These are phyloP conservation scores for Cepphus grylle DNA, from an alignment of 2,113 vertebrate genomes.

Conservation along the genomic window DNA sequence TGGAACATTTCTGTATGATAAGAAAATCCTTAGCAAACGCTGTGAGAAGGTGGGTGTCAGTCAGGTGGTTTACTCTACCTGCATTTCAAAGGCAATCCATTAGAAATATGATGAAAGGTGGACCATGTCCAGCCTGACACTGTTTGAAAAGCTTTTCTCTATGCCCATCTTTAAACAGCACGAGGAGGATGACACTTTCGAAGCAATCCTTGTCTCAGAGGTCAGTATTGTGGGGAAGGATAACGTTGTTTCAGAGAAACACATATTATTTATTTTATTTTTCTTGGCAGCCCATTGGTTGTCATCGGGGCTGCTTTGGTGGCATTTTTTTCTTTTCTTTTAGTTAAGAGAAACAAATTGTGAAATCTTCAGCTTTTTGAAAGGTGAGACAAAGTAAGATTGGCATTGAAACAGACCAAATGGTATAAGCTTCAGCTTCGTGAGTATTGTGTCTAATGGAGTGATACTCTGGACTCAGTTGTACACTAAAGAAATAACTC, in stretches of 20 bases:
- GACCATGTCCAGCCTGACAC: neutral
- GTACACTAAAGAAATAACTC: neutral
- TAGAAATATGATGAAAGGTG: constrained; percentile 9
- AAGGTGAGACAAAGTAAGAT: neutral
- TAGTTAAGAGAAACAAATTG: neutral
- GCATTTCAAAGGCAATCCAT: constrained; percentile 20
- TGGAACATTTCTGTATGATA: neutral
- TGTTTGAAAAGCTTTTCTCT: constrained; percentile 24
- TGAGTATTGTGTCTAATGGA: neutral
- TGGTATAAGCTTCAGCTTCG: neutral
- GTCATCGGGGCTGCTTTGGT: neutral
- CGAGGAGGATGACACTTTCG: neutral
- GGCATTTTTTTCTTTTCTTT: neutral
- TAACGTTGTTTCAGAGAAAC: neutral
- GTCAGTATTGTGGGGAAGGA: neutral
- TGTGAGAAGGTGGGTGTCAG: neutral
- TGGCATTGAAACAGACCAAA: neutral
- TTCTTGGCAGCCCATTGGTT: neutral
- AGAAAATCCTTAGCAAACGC: neutral
- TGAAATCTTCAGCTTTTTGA: neutral
- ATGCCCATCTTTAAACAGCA: neutral
- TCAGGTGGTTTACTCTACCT: neutral
- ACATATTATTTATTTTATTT: neutral
- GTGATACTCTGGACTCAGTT: neutral
- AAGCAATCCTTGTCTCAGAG: neutral